phyloP scores from a whole-genome alignment of 2,888 invertebrate genomes.

The Digitonthophagus gazella region DNA sequence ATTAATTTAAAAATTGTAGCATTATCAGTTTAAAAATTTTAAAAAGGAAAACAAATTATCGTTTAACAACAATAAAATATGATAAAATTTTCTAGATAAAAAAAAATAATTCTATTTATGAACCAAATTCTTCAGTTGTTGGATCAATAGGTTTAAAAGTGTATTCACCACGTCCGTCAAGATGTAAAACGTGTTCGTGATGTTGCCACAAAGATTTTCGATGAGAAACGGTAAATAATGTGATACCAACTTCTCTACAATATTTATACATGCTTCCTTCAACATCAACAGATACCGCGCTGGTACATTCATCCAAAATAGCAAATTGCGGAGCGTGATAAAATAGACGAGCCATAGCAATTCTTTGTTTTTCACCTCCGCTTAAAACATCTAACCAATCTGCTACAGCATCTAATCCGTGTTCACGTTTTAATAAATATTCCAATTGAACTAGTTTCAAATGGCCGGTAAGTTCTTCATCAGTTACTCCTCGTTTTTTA shows the following conservation, averaged over 20 bases:
- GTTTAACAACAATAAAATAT: not conserved
- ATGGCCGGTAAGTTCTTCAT: constrained; percentile 73
- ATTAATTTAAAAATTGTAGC: too few species aligned
- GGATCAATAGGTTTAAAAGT: constrained; percentile 84
- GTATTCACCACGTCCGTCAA: constrained; percentile 93
- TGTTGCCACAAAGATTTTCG: constrained; percentile 96
- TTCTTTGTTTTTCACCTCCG: constrained; percentile 97
- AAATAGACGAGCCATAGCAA: constrained; percentile 97
- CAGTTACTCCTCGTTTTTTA: constrained; percentile 71
- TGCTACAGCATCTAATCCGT: constrained; percentile 87
- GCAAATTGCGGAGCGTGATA: constrained; percentile 98
- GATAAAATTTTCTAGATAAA: constrained; percentile 5
- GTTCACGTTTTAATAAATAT: constrained; percentile 81
- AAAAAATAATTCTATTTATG: constrained; percentile 57
- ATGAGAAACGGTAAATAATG: constrained; percentile 96
- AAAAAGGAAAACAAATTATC: not conserved
- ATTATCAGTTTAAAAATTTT: too few species aligned
- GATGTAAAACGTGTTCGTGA: constrained; percentile 92
- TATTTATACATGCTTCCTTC: constrained; percentile 97
- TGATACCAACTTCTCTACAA: constrained; percentile 84
- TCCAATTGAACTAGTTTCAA: constrained; percentile 81
- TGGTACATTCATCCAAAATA: constrained; percentile 97
- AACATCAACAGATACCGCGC: constrained; percentile 97
- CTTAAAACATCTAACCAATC: constrained; percentile 99
- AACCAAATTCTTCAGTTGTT: constrained; percentile 89